Conservation (phyloP, 1,140 invertebrate genomes). For the Melitaea cinxia region DNA sequence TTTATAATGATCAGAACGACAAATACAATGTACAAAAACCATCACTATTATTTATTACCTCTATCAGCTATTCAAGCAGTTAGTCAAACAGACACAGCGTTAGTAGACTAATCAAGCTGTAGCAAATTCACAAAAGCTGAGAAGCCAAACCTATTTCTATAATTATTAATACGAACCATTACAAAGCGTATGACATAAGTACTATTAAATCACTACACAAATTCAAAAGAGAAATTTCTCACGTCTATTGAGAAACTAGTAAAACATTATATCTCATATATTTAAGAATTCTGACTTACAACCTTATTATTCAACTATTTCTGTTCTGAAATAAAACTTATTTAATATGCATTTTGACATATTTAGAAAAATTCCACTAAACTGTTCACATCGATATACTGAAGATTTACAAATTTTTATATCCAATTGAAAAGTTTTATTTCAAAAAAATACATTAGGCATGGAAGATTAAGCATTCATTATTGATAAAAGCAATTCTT, state of each 20-base stretch:
- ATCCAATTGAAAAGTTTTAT: neutral
- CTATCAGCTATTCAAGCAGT: neutral
- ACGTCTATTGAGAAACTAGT: no score
- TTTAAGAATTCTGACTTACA: neutral
- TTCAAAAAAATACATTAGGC: neutral
- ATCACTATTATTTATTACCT: neutral
- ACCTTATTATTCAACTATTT: neutral
- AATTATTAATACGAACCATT: neutral
- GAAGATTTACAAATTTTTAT: no score
- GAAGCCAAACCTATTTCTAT: neutral
- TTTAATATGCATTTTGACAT: neutral
- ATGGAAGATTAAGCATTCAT: neutral
- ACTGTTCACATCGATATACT: no score
- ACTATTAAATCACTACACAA: neutral
- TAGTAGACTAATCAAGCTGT: conserved; percentile 1
- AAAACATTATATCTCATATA: no score
- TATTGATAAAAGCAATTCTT: neutral
- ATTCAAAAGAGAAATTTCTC: no score
- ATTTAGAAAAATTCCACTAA: no score
- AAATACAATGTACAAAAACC: no score
- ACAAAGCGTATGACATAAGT: neutral
- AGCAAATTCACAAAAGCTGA: conserved; percentile 3
- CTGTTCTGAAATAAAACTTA: neutral
- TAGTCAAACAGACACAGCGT: neutral
- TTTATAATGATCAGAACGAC: no score